Evolutionary conservation across 2,888 invertebrate genomes (phyloP).

Genomic region (Eupithecia subumbrata): DNA sequence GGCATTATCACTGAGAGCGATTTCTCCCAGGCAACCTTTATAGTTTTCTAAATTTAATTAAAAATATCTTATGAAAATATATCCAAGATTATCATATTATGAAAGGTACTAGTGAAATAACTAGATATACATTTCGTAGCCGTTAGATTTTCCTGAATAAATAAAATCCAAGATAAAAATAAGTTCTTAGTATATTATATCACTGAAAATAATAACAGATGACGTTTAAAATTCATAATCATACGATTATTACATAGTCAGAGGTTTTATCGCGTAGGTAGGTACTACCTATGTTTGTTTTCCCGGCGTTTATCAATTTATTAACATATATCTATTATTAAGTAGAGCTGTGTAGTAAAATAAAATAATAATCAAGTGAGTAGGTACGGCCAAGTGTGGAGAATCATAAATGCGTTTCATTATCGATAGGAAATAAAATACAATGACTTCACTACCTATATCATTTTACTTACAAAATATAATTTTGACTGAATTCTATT

Average conservation of each 20-base stretch:
- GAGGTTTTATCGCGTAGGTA: neutral
- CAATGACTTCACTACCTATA: neutral
- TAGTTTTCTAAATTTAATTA: neutral
- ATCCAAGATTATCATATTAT: too few relatives aligned
- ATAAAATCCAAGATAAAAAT: too few relatives aligned
- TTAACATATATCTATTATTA: neutral
- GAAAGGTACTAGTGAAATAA: too few relatives aligned
- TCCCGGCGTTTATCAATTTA: slow-evolving; percentile 1
- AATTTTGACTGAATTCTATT: neutral
- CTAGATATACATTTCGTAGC: too few relatives aligned
- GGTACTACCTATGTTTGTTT: neutral
- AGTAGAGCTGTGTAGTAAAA: neutral
- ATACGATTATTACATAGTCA: neutral
- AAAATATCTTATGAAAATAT: too few relatives aligned
- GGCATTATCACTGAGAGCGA: neutral
- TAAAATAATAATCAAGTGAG: neutral
- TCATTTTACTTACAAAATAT: too few relatives aligned
- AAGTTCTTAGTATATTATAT: neutral
- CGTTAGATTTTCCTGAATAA: too few relatives aligned
- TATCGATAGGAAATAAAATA: neutral
- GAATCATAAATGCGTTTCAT: neutral
- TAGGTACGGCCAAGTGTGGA: neutral
- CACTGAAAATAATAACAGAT: neutral
- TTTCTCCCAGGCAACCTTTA: neutral
- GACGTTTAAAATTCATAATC: neutral